Conservation (phyloP, 2,888 invertebrate genomes). For the Cephus pygmeus region DNA sequence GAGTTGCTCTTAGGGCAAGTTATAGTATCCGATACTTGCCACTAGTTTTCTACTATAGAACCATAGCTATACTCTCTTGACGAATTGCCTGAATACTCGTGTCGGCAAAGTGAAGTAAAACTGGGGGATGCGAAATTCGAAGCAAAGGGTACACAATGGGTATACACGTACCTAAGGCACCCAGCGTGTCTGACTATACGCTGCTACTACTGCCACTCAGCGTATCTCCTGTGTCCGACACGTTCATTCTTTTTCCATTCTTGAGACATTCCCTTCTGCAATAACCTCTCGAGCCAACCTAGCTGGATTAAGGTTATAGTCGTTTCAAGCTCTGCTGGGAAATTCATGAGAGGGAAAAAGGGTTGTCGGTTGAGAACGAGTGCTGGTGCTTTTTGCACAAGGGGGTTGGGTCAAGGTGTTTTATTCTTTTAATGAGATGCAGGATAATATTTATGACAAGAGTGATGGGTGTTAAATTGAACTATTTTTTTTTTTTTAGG, state of each 20-base stretch:
- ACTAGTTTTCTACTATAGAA: background rate
- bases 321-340: slow-evolving; percentile 1
- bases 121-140: background rate
- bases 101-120: background rate
- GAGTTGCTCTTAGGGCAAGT: slow-evolving; percentile 13
- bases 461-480: background rate
- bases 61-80: slow-evolving; percentile 36
- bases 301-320: background rate
- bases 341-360: background rate
- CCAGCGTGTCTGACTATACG: background rate
- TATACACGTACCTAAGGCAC: background rate
- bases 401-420: background rate
- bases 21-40: slow-evolving; percentile 5
- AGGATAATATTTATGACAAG: background rate
- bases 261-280: background rate
- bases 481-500: background rate
- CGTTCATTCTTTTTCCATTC: slow-evolving; percentile 29
- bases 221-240: slow-evolving; percentile 35
- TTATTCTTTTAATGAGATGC: background rate
- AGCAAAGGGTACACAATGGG: background rate
- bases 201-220: slow-evolving; percentile 21
- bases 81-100: slow-evolving; percentile 51
- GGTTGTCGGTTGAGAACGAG: background rate
- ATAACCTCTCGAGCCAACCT: background rate
- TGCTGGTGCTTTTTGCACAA: background rate